Base-by-base conservation (phyloP, 2,888 invertebrate species). In the Myopa tessellatipennis region DNA sequence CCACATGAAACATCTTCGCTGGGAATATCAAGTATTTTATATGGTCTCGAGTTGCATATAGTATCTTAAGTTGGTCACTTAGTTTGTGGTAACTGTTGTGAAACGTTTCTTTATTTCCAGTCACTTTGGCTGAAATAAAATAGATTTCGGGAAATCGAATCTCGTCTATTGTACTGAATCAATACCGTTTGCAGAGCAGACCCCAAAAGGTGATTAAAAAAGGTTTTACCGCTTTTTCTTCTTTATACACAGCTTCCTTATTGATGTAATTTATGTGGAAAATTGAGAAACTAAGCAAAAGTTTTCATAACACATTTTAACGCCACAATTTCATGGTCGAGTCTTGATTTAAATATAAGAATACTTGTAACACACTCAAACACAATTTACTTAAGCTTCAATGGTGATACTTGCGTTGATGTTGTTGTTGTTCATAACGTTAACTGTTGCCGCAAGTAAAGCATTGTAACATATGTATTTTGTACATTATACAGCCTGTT, bases 371-470 rank as follows among this genome's bases (percentile, higher is more conserved):
- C 26, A 26, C 26, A 26, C 26, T 26, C 1, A 26, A 26, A 26
- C 26, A 26, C 26, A 26, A 26, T 26, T 26, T n/a, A n/a, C n/a
- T n/a, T 26, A 26, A 26, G 26, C 26, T 26, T 26, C 26, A 26
- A 26, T 26, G 26, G 26, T 26, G 26, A 26, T 26, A 26, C 26
- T 26, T 26, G 26, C 26, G 26, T 14, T 50, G 69, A 50, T 69
- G 52, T 52, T 52, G 52, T 69, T 69, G 52, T 52, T 52, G 26
- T 63, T 63, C 61, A 34, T 63, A 3, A 26, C 34, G 61, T 63
- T 63, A 63, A 63, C 26, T 63, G 34, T 34, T 63, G 34, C 34
- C 34, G 34, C 61, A 18, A 63, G 58, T 58, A n/a, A 16, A 58
- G 3, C 58, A 5, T 0, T 4, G 58, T 18, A n/a, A 6, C 12